phyloP scores from a whole-genome alignment of 2,113 vertebrate genomes.

The Phodopus roborovskii region DNA sequence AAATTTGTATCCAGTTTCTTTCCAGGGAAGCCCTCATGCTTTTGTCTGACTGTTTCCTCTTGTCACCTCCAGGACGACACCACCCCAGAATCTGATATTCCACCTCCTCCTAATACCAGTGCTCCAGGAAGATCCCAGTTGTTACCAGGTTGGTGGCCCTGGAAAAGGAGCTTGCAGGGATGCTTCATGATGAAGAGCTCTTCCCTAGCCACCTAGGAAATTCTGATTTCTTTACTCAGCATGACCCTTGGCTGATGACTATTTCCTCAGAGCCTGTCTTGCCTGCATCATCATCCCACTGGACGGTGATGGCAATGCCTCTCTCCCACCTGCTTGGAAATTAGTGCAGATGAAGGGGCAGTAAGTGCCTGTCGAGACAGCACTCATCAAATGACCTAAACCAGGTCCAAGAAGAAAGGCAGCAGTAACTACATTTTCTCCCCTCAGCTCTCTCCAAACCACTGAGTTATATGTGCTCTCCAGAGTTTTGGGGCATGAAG shows the following conservation, averaged over 20 bases:
- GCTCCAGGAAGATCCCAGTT: conserved; percentile 85
- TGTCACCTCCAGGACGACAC: conserved; percentile 79
- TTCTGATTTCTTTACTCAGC: neutral
- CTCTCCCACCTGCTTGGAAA: neutral
- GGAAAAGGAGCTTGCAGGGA: neutral
- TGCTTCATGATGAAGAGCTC: neutral
- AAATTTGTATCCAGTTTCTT: neutral
- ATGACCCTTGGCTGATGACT: neutral
- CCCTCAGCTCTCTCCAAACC: neutral
- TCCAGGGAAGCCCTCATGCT: neutral
- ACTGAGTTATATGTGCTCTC: neutral
- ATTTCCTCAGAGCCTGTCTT: too few relatives aligned
- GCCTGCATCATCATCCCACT: neutral
- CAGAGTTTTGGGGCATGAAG: neutral
- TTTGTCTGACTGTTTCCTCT: neutral
- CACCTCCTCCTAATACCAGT: conserved; percentile 81
- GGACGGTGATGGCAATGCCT: fast-evolving
- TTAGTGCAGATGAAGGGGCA: neutral
- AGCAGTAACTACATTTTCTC: neutral
- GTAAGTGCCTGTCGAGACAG: neutral
- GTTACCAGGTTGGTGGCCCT: conserved; percentile 81
- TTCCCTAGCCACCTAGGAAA: neutral
- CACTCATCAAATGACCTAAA: neutral
- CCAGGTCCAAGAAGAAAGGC: neutral
- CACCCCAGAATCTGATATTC: conserved; percentile 69